These are phyloP conservation scores for Zaprionus kolodkinae DNA, from an alignment of 1,140 invertebrate species.

Conservation along the genomic window DNA sequence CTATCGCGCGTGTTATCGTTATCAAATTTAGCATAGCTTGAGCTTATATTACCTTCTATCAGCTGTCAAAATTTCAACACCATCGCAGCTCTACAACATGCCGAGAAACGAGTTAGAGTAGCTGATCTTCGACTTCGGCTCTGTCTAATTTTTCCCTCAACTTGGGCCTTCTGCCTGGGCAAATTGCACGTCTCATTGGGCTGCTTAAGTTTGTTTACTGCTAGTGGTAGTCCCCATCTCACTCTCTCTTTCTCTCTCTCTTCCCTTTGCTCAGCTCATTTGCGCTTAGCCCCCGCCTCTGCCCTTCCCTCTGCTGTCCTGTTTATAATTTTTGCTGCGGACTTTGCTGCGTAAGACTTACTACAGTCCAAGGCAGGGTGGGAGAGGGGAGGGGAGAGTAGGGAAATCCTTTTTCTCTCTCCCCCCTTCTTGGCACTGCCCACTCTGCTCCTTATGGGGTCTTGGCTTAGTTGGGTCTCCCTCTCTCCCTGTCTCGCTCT, in stretches of 20 bases:
- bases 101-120: background rate
- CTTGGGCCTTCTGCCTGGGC: background rate
- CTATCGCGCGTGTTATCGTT: background rate
- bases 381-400: no score
- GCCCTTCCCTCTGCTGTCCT: constrained; percentile 4
- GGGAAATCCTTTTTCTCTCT: constrained; percentile 58
- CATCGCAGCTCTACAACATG: background rate
- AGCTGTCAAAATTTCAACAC: background rate
- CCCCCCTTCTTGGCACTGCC: background rate
- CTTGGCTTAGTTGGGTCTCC: background rate
- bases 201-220: constrained; percentile 30
- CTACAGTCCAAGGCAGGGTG: background rate
- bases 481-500: background rate
- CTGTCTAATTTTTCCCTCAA: background rate
- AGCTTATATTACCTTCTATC: background rate
- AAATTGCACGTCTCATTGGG: constrained; percentile 41
- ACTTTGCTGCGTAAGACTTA: constrained; percentile 15
- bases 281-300: constrained; percentile 15
- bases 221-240: background rate
- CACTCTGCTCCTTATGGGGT: background rate
- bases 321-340: constrained; percentile 55
- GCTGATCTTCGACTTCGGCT: background rate
- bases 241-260: background rate
- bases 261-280: constrained; percentile 15
- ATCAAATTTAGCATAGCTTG: background rate